Percentiles rank a stretch among this genome's conserved stretches.
These are phyloP conservation scores for Heliconius eleuchia DNA, from an alignment of 1,140 invertebrate species.

Conservation along the genomic window DNA sequence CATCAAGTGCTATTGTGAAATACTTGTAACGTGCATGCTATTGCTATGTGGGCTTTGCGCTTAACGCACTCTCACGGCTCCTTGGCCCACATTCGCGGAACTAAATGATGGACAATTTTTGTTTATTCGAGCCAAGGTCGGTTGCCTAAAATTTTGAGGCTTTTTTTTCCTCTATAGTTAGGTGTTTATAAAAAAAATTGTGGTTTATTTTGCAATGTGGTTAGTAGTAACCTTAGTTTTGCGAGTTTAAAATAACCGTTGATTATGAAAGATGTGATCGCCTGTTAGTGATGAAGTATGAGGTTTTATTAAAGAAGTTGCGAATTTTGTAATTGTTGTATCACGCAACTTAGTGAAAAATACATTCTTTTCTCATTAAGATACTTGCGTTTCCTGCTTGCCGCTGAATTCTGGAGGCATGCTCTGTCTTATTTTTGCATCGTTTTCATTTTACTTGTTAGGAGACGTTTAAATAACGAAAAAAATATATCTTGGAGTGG, in stretches of 20 bases:
- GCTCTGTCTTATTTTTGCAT: no score
- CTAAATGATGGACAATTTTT: constrained; percentile 27
- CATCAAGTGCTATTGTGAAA: not conserved
- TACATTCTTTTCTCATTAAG: no score
- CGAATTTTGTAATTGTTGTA: not conserved
- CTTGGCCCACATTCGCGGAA: constrained; percentile 23
- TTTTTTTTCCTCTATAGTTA: not conserved
- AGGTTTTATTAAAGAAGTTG: not conserved
- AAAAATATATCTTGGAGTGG: no score
- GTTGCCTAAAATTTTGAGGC: constrained; percentile 11
- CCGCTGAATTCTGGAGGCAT: no score
- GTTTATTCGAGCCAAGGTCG: constrained; percentile 13
- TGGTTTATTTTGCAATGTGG: not conserved
- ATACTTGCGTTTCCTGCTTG: no score
- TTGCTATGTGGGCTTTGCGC: constrained; percentile 26
- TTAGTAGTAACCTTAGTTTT: not conserved
- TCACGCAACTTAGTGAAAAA: no score
- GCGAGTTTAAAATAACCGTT: not conserved
- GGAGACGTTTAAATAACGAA: no score
- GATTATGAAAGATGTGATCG: not conserved
- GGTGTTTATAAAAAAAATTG: not conserved
- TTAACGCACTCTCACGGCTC: constrained; percentile 29
- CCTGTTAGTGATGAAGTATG: not conserved
- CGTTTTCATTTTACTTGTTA: no score
- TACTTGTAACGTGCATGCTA: not conserved